These are phyloP conservation scores for Amphipyra berbera DNA, from an alignment of 2,888 invertebrate genomes.

Conservation along the genomic window DNA sequence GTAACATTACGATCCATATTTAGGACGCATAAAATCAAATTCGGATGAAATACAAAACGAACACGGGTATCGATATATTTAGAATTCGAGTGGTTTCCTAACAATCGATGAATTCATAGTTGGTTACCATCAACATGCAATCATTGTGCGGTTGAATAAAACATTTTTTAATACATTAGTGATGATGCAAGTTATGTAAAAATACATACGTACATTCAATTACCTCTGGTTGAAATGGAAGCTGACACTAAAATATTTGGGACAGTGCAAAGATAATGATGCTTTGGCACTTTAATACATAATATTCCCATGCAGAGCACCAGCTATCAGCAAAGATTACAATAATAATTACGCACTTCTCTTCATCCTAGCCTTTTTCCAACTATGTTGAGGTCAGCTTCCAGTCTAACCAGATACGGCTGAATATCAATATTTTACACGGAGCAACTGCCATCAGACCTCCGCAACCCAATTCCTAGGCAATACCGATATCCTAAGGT, in stretches of 20 bases:
- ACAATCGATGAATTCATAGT: conserved; percentile 36
- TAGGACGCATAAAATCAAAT: conserved; percentile 37
- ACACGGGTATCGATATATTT: conserved; percentile 47
- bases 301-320: too few relatives aligned
- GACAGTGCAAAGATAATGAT: too few relatives aligned
- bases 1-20: conserved; percentile 41
- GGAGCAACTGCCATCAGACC: too few relatives aligned
- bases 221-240: not conserved
- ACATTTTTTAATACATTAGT: conserved; percentile 2
- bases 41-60: conserved; percentile 38
- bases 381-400: too few relatives aligned
- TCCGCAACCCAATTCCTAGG: too few relatives aligned
- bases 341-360: too few relatives aligned
- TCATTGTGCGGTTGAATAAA: conserved; percentile 5
- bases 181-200: not conserved
- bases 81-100: conserved; percentile 44
- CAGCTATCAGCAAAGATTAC: too few relatives aligned
- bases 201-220: not conserved
- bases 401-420: too few relatives aligned
- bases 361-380: too few relatives aligned
- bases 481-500: too few relatives aligned
- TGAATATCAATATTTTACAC: too few relatives aligned
- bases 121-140: conserved; percentile 26
- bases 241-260: not conserved
- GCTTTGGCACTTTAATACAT: too few relatives aligned